Evolutionary conservation across 2,113 vertebrate genomes (phyloP).

Genomic region (Prinia subflava): DNA sequence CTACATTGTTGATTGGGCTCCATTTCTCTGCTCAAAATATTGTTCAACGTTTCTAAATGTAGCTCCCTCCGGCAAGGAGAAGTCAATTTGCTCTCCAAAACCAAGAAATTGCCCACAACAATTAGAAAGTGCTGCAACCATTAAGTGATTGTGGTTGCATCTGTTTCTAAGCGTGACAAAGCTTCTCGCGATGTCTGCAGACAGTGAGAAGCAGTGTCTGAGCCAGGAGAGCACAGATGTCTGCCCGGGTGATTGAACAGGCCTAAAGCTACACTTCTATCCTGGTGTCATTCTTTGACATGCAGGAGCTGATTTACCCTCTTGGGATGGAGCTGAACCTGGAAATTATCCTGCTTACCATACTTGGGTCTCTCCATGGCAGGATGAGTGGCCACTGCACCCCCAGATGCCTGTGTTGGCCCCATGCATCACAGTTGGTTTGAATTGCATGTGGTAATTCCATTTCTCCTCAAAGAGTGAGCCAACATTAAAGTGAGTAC

Average conservation of each 20-base stretch:
- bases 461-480: background rate
- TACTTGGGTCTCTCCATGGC: background rate
- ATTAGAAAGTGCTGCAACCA: background rate
- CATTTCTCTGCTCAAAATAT: background rate
- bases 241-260: background rate
- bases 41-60: background rate
- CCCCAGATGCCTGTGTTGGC: fast-evolving
- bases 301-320: background rate
- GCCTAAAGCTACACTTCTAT: background rate
- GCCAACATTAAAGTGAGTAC: background rate
- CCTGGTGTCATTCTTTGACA: background rate
- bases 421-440: background rate
- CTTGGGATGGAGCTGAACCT: background rate
- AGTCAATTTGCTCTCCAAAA: background rate
- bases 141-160: background rate
- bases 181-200: background rate
- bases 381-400: background rate
- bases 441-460: background rate
- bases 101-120: background rate
- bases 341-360: background rate
- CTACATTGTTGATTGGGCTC: fast-evolving
- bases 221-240: background rate
- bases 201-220: background rate
- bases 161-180: background rate
- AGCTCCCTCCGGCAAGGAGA: background rate